phyloP scores from a whole-genome alignment of 2,113 vertebrate genomes.

The Eulemur macaco region DNA sequence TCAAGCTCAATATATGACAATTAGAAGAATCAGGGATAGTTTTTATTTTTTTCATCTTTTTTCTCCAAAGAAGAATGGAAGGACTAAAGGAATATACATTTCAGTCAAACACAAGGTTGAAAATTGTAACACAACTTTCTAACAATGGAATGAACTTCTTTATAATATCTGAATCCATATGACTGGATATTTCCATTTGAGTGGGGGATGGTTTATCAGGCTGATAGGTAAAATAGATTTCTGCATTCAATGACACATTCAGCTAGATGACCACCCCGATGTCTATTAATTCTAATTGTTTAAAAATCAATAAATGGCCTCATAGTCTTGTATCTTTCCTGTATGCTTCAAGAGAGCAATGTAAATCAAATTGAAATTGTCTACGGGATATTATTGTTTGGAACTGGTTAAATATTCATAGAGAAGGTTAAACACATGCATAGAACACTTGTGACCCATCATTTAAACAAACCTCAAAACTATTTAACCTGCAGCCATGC shows the following conservation, averaged over 20 bases:
- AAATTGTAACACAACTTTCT: background rate
- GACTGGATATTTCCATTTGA: background rate
- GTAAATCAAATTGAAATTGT: background rate
- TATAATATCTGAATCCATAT: background rate
- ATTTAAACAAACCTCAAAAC: background rate
- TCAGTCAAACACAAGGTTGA: background rate
- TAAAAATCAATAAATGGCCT: background rate
- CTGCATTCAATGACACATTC: background rate
- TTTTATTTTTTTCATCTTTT: background rate
- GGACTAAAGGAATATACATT: background rate
- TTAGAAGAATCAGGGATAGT: background rate
- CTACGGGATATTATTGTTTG: background rate
- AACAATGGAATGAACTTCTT: background rate
- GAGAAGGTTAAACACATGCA: background rate
- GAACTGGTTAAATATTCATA: background rate
- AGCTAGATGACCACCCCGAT: background rate
- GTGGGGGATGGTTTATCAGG: background rate
- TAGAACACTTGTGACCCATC: background rate
- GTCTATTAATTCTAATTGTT: background rate
- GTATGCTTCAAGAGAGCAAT: background rate
- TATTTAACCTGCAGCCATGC: background rate
- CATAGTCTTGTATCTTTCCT: background rate
- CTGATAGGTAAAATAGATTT: background rate
- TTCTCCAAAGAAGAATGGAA: background rate
- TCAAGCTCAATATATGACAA: background rate